These are phyloP conservation scores for Rhodeus uyekii DNA, from an alignment of 2,797 vertebrate genomes.

Conservation along the genomic window DNA sequence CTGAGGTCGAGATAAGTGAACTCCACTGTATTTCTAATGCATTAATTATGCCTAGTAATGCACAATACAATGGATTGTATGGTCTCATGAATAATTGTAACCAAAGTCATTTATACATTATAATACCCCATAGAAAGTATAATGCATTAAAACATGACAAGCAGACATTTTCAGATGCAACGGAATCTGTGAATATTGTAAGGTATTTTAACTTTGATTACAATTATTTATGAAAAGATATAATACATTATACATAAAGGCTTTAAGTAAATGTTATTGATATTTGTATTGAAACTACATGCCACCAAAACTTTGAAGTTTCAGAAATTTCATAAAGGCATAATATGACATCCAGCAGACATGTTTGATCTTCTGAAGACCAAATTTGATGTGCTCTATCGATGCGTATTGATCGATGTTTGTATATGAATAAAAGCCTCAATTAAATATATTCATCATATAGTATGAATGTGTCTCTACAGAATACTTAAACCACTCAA, in stretches of 20 bases:
- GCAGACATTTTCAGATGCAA: neutral
- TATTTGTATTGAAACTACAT: neutral
- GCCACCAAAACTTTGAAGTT: neutral
- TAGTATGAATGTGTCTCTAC: neutral
- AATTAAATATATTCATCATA: neutral
- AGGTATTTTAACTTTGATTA: neutral
- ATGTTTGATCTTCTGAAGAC: neutral
- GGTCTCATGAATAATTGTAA: neutral
- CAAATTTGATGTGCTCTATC: neutral
- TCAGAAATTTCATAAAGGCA: neutral
- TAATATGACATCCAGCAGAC: neutral
- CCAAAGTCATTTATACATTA: neutral
- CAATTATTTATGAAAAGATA: neutral
- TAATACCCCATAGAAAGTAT: neutral
- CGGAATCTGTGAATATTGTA: neutral
- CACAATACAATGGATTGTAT: neutral
- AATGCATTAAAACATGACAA: neutral
- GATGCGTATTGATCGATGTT: neutral
- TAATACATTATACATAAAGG: neutral
- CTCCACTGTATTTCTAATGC: too few relatives aligned
- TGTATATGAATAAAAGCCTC: neutral
- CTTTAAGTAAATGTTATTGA: neutral
- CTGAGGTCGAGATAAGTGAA: too few relatives aligned
- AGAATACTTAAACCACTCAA: neutral
- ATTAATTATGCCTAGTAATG: neutral